A percentile compares a stretch with the other conserved stretches of the same genome.
Conservation (phyloP, 2,113 vertebrate species). For the Tachuris rubrigastra region DNA sequence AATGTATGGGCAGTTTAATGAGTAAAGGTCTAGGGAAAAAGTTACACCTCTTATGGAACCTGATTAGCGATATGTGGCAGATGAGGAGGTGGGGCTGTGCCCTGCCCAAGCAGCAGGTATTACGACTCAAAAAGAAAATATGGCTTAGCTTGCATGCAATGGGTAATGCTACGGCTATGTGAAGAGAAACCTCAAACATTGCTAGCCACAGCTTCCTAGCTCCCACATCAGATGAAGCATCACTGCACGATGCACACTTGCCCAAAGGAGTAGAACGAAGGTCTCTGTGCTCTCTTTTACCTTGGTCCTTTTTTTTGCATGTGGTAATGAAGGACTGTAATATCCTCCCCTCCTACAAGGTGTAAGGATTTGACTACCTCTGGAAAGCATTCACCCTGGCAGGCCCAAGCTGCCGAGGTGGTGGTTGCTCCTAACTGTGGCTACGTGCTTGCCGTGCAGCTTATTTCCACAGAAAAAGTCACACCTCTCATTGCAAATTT, state of each 20-base stretch:
- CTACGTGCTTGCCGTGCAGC: conserved; percentile 34
- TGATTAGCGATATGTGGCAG: background rate
- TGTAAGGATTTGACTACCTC: background rate
- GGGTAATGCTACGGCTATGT: background rate
- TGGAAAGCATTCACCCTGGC: background rate
- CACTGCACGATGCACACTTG: accelerated
- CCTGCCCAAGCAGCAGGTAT: conserved; percentile 2
- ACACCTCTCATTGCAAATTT: background rate
- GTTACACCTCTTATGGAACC: background rate
- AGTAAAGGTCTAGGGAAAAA: background rate
- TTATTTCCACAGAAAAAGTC: background rate
- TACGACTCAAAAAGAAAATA: background rate
- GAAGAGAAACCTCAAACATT: conserved; percentile 12
- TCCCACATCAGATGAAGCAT: background rate
- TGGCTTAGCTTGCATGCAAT: background rate
- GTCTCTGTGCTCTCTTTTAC: background rate
- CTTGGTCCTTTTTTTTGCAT: background rate
- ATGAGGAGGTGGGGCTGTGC: background rate
- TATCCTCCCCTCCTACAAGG: background rate
- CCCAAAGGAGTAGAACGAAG: background rate
- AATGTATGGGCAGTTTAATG: background rate
- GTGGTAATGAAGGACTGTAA: background rate
- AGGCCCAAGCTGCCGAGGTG: background rate
- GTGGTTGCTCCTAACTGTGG: background rate
- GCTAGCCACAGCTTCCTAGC: background rate